Base-by-base conservation (phyloP, 92 coral and sea anemone genomes). In the Epizoanthus ramosus region DNA sequence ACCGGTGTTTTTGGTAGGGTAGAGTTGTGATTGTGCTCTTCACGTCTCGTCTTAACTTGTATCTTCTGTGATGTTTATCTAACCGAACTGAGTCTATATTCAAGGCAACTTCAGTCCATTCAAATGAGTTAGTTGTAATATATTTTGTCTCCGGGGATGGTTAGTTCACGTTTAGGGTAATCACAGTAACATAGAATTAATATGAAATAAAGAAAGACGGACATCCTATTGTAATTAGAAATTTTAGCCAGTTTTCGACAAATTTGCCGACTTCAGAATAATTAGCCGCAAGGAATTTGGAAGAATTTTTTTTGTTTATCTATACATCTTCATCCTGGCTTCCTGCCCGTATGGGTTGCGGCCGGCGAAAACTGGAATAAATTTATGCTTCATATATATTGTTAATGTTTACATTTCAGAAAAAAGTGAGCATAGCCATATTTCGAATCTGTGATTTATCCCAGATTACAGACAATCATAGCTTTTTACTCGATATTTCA, bases 341-440 rank as follows among this genome's bases (percentile, higher is more conserved):
- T 47, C 54, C 54, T 50, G 54, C 15, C 14, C 12, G 54, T 50
- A 50, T 50, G 54, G 54, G 54, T 50, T 50, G 54, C 14, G 54
- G 54, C 54, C 13, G 0, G 10, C 10, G 10, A 50, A 50, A 1
- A 50, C 54, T 12, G 54, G 10, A 50, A 50, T 50, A 13, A 5
- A 50, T 50, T 50, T 50, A 50, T 50, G 54, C 54, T 50, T 50
- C 54, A 3, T 13, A 9, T 50, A 37, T 37, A 37, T 37, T 37
- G 43, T 37, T 37, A 37, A 37, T 67, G 16, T 67, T 67, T 67
- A 67, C 72, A 35, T 28, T 67, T 35, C 72, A 37, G 12, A 65
- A 65, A 63, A 4, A 28, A 31, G 14, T 65, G 17, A 15, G 8
- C 71, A 33, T 28, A 67, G 72, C 72, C 16, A 25, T 25, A 65